These are phyloP conservation scores for Xanthorhoe spadicearia DNA, from an alignment of 2,888 invertebrate genomes.

Conservation along the genomic window DNA sequence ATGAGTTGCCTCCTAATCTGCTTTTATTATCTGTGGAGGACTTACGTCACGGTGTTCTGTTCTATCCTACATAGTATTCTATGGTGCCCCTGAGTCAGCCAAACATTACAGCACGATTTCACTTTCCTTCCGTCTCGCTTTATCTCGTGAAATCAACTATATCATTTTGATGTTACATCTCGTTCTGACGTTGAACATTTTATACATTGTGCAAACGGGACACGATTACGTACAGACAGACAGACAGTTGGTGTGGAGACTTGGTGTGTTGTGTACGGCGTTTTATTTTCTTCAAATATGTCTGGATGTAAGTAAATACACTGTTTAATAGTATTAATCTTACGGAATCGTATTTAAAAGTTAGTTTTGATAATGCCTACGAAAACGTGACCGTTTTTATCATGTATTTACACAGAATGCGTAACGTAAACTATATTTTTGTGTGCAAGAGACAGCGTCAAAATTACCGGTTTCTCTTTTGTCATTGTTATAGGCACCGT, in stretches of 20 bases:
- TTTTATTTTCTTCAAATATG: slow-evolving; percentile 49
- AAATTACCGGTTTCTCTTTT: slow-evolving; percentile 16
- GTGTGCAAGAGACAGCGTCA: slow-evolving; percentile 2
- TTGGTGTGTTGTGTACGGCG: slow-evolving; percentile 1
- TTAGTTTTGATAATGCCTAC: background rate
- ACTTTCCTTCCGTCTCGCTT: slow-evolving; percentile 22
- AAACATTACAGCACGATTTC: slow-evolving; percentile 31
- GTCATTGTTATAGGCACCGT: background rate
- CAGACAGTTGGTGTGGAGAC: background rate
- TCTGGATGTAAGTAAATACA: slow-evolving; percentile 66
- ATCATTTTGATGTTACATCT: slow-evolving; percentile 6
- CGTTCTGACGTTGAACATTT: slow-evolving; percentile 4
- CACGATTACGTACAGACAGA: background rate
- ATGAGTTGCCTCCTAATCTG: background rate
- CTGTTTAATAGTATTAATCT: background rate
- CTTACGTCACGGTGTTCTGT: slow-evolving; percentile 10
- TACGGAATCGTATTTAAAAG: background rate
- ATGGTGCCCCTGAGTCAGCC: slow-evolving; percentile 14
- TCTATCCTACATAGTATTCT: background rate
- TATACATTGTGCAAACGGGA: slow-evolving; percentile 7
- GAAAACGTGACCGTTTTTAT: background rate
- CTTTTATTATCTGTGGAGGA: background rate
- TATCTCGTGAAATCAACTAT: background rate
- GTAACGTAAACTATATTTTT: slow-evolving; percentile 3
- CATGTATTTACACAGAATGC: background rate